These are phyloP conservation scores for Oreochromis mossambicus DNA, from an alignment of 2,797 vertebrate species.

Conservation along the genomic window DNA sequence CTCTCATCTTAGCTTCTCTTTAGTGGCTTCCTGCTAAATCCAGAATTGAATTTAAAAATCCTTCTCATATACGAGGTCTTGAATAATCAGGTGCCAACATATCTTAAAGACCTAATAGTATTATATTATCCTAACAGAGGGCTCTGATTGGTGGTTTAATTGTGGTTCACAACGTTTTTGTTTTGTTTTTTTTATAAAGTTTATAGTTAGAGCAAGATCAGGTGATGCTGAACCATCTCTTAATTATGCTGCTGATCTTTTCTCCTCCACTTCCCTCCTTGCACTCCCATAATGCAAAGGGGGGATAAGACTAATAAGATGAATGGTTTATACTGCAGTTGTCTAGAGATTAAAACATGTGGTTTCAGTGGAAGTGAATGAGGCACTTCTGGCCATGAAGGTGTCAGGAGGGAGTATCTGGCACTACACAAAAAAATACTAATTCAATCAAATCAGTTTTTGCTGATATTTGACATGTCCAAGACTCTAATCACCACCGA, in stretches of 20 bases:
- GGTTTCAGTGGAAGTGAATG: background rate
- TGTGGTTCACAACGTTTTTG: too few species aligned
- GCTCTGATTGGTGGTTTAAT: rapidly evolving
- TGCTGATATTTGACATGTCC: background rate
- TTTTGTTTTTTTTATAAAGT: background rate
- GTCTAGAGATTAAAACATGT: background rate
- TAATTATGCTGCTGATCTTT: background rate
- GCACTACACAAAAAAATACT: background rate
- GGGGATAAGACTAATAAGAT: background rate
- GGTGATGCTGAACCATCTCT: background rate
- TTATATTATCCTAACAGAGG: background rate
- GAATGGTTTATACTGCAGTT: background rate
- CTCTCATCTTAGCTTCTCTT: background rate
- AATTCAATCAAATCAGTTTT: background rate
- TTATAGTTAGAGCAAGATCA: background rate
- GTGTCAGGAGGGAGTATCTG: background rate
- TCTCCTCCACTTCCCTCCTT: background rate
- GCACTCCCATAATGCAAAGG: background rate
- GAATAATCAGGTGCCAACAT: background rate
- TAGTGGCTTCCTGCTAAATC: background rate
- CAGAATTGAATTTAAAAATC: background rate
- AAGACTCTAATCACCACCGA: background rate
- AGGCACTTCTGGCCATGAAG: background rate
- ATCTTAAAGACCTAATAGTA: background rate
- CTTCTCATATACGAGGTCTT: background rate